Conservation (phyloP, 2,113 vertebrate genomes). For the Passer montanus region DNA sequence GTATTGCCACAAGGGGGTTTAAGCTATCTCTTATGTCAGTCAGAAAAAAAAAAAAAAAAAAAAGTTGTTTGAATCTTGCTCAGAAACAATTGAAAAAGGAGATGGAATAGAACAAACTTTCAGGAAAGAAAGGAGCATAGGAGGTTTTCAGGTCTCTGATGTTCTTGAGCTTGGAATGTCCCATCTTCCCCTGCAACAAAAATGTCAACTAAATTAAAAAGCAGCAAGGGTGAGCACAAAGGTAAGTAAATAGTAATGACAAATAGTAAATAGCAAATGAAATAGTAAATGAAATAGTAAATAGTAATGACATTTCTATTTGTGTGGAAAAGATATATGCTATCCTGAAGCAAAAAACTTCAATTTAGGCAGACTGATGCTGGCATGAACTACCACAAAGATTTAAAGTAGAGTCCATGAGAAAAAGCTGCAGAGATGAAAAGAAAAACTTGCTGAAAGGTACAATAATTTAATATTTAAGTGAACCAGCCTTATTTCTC, state of each 20-base stretch:
- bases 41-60: neutral
- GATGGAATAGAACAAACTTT: neutral
- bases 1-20: neutral
- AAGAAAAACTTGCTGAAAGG: neutral
- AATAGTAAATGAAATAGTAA: too few relatives aligned
- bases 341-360: neutral
- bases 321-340: neutral
- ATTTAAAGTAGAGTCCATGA: fast-evolving
- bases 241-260: neutral
- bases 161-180: neutral
- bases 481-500: neutral
- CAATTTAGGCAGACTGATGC: neutral
- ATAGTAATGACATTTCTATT: neutral
- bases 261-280: too few relatives aligned
- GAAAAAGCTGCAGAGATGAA: neutral
- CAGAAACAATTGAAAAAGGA: neutral
- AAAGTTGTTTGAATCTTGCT: neutral
- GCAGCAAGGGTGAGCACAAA: neutral
- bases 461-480: neutral
- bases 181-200: fast-evolving
- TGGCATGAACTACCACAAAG: neutral
- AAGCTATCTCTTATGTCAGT: neutral
- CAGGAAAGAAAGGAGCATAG: neutral
- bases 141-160: neutral
- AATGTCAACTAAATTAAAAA: neutral